Conservation (phyloP, 2,797 vertebrate species). For the Sebastes iracundus region DNA sequence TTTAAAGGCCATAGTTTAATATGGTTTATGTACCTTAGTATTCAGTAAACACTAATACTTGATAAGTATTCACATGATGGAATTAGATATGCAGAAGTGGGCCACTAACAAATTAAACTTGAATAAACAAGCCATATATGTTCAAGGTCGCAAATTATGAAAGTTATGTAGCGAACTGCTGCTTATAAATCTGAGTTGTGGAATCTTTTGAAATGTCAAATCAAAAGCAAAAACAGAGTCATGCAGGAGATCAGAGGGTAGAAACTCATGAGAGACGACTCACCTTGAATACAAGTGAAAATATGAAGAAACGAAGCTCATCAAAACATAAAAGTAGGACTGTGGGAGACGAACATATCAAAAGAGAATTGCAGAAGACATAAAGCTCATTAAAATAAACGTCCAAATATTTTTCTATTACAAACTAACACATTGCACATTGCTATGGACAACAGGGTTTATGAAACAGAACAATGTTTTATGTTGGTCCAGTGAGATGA, state of each 20-base stretch:
- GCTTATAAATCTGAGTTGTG: background rate
- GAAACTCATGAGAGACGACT: background rate
- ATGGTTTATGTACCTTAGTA: background rate
- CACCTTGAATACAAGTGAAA: slow-evolving; percentile 1
- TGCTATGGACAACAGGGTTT: background rate
- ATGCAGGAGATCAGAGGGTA: background rate
- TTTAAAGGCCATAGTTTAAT: background rate
- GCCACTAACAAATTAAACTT: background rate
- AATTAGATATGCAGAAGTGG: background rate
- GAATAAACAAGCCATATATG: background rate
- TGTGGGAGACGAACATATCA: background rate
- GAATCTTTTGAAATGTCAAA: slow-evolving; percentile 22
- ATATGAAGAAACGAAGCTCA: background rate
- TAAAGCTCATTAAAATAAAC: background rate
- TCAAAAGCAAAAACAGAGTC: background rate
- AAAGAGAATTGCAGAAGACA: background rate
- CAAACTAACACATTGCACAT: no score
- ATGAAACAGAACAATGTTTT: background rate
- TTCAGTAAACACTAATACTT: background rate
- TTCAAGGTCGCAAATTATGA: background rate
- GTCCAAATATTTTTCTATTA: background rate
- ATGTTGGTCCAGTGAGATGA: background rate
- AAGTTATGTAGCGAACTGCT: background rate
- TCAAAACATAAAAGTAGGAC: background rate
- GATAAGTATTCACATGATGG: background rate